Conservation (phyloP, 92 coral and sea anemone species). For the Metridium senile region DNA sequence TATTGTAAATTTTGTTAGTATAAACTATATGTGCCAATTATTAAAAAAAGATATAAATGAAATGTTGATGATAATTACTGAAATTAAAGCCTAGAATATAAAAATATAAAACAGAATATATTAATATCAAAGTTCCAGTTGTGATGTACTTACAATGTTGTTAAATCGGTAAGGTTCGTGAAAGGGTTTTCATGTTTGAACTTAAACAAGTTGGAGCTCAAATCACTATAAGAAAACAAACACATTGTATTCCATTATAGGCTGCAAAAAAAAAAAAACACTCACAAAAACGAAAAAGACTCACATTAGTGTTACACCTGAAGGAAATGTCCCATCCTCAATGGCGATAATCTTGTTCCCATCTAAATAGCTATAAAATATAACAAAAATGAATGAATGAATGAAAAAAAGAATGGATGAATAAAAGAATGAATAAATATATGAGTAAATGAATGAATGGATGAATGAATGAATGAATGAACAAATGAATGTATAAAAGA, state of each 20-base stretch:
- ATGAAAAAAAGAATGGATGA: no score
- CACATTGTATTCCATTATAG: neutral
- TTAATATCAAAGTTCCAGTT: no score
- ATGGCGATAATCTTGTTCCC: conserved; percentile 73
- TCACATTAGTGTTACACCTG: conserved; percentile 59
- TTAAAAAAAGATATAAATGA: no score
- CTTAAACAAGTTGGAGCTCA: conserved; percentile 66
- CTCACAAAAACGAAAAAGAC: conserved; percentile 23
- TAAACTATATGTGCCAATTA: no score
- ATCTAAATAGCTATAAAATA: conserved; percentile 36
- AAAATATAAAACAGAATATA: no score
- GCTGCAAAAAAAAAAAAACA: no score
- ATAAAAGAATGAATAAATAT: no score
- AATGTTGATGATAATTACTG: no score
- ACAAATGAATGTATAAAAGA: neutral
- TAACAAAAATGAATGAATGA: neutral
- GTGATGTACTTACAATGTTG: conserved; percentile 65
- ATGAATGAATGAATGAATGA: neutral
- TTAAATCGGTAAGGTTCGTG: conserved; percentile 66
- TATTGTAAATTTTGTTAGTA: no score
- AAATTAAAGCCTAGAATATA: no score
- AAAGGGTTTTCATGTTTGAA: conserved; percentile 93
- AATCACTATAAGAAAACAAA: conserved; percentile 41
- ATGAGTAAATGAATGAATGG: no score
- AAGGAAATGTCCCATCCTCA: conserved; percentile 90